Evolutionary conservation across 2,888 invertebrate species (phyloP).

Genomic region (Drosophila recens): DNA sequence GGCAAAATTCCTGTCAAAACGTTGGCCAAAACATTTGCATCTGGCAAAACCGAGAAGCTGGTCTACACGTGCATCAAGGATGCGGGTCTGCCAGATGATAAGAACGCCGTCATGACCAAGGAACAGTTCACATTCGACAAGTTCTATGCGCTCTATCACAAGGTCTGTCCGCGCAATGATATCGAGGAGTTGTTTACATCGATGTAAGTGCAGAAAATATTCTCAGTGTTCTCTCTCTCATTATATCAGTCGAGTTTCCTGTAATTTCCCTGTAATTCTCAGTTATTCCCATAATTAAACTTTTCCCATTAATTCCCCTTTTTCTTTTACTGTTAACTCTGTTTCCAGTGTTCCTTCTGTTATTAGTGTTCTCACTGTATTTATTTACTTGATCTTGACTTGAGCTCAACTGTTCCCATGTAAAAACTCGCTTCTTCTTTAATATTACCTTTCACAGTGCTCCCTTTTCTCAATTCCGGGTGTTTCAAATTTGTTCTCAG

Average conservation of each 20-base stretch:
- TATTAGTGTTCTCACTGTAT: too few relatives aligned
- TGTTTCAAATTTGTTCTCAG: too few relatives aligned
- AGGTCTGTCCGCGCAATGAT: constrained; percentile 99
- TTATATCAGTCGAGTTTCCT: neutral
- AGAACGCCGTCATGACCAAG: constrained; percentile 97
- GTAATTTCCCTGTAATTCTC: too few relatives aligned
- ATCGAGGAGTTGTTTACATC: constrained; percentile 98
- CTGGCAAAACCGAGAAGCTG: constrained; percentile 99
- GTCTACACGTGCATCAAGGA: constrained; percentile 98
- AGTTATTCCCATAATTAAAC: too few relatives aligned
- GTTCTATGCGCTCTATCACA: constrained; percentile 98
- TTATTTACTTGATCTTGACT: too few relatives aligned
- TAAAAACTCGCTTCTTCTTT: neutral
- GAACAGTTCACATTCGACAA: constrained; percentile 99
- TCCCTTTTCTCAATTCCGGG: too few relatives aligned
- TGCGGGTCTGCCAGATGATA: constrained; percentile 96
- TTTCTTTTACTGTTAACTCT: too few relatives aligned
- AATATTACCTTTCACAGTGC: too few relatives aligned
- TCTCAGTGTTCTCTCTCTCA: too few relatives aligned
- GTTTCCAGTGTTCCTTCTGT: too few relatives aligned
- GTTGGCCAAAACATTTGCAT: constrained; percentile 98
- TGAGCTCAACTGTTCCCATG: neutral
- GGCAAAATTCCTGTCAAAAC: constrained; percentile 99
- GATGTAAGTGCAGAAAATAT: constrained; percentile 89
- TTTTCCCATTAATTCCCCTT: too few relatives aligned